phyloP scores from a whole-genome alignment of 1,140 invertebrate species.

The Tribolium madens region DNA sequence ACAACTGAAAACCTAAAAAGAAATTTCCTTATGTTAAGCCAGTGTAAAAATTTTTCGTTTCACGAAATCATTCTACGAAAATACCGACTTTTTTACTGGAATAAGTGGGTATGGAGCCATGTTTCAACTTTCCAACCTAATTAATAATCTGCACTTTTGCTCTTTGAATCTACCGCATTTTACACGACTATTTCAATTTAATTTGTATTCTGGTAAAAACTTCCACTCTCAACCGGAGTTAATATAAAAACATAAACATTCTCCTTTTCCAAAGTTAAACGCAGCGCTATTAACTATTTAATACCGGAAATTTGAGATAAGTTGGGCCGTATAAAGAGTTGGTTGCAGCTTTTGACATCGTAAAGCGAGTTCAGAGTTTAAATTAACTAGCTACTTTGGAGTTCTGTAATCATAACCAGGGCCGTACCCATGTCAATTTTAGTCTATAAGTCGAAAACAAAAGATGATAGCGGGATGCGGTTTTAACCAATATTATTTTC shows the following conservation, averaged over 20 bases:
- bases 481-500: too few relatives aligned
- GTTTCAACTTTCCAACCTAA: background rate
- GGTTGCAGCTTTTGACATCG: slow-evolving; percentile 1
- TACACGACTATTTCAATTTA: background rate
- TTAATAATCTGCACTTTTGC: background rate
- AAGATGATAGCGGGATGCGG: too few relatives aligned
- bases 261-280: slow-evolving; percentile 5
- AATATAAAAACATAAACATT: slow-evolving; percentile 6
- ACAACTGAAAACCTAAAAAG: too few relatives aligned
- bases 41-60: too few relatives aligned
- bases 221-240: background rate
- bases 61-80: too few relatives aligned
- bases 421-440: too few relatives aligned
- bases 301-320: slow-evolving; percentile 12
- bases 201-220: slow-evolving; percentile 19
- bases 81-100: background rate
- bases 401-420: slow-evolving; percentile 2
- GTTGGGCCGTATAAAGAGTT: background rate
- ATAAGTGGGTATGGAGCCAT: background rate
- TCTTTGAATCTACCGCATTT: background rate
- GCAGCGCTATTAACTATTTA: slow-evolving; percentile 10
- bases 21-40: too few relatives aligned
- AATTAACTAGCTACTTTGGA: background rate
- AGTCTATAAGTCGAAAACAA: too few relatives aligned
- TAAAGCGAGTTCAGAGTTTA: background rate